phyloP scores from a whole-genome alignment of 2,888 invertebrate species.

The Amorpha juglandis region DNA sequence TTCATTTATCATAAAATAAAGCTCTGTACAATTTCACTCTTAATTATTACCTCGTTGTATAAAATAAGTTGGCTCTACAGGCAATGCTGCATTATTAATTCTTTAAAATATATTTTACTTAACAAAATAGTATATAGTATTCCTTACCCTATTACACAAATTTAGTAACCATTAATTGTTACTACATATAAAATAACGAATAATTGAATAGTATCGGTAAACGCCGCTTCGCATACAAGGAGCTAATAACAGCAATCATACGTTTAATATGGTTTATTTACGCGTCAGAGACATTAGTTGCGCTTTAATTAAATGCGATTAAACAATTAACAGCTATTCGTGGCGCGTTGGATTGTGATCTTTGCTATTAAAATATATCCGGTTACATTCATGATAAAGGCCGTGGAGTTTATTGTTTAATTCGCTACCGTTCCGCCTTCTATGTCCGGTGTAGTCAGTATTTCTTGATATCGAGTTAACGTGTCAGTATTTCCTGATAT shows the following conservation, averaged over 20 bases:
- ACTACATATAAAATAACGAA: no score
- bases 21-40: no score
- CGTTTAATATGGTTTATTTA: constrained; percentile 20
- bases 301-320: constrained; percentile 23
- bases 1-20: no score
- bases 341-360: constrained; percentile 9
- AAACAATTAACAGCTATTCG: constrained; percentile 13
- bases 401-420: neutral
- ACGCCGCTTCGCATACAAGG: neutral
- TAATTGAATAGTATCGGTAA: neutral
- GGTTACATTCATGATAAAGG: constrained; percentile 11
- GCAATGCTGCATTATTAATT: no score
- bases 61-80: no score
- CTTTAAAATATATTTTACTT: no score
- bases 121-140: no score
- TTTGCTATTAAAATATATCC: constrained; percentile 16
- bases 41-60: no score
- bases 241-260: constrained; percentile 22
- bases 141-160: neutral
- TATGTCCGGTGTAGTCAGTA: neutral
- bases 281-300: constrained; percentile 14
- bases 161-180: no score
- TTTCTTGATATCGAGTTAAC: no score
- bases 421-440: constrained; percentile 7
- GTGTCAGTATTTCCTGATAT: no score